phyloP scores from a whole-genome alignment of 2,113 vertebrate genomes.

The Nipponia nippon region DNA sequence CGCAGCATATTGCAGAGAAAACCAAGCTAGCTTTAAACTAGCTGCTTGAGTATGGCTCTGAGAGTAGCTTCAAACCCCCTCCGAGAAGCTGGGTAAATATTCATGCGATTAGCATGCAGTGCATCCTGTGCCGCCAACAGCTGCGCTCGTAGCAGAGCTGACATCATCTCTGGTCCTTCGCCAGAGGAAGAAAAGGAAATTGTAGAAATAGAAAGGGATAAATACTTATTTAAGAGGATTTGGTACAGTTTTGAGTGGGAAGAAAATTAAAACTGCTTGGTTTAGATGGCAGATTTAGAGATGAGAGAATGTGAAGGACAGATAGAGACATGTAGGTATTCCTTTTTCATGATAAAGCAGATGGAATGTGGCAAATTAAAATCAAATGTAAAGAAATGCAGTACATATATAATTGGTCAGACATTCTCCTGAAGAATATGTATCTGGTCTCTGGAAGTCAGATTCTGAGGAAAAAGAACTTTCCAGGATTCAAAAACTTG shows the following conservation, averaged over 20 bases:
- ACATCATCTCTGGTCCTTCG: conserved; percentile 32
- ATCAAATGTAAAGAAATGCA: neutral
- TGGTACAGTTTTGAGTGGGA: neutral
- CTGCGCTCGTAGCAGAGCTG: neutral
- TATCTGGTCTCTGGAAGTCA: neutral
- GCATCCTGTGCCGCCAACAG: neutral
- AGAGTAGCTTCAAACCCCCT: neutral
- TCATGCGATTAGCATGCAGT: neutral
- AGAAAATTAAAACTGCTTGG: neutral
- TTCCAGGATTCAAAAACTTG: neutral
- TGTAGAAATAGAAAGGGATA: conserved; percentile 34
- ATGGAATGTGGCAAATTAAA: neutral
- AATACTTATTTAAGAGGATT: conserved; percentile 23
- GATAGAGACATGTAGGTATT: neutral
- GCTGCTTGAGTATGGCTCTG: neutral
- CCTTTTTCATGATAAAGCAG: neutral
- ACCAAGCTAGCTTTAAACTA: neutral
- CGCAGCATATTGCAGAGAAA: neutral
- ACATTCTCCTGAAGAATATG: neutral
- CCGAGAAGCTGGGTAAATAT: neutral
- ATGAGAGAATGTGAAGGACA: neutral
- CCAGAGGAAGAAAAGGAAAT: conserved; percentile 28
- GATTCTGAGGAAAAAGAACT: neutral
- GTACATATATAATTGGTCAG: neutral
- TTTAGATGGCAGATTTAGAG: neutral